phyloP scores from a whole-genome alignment of 2,888 invertebrate species.

The Petrolisthes cinctipes region DNA sequence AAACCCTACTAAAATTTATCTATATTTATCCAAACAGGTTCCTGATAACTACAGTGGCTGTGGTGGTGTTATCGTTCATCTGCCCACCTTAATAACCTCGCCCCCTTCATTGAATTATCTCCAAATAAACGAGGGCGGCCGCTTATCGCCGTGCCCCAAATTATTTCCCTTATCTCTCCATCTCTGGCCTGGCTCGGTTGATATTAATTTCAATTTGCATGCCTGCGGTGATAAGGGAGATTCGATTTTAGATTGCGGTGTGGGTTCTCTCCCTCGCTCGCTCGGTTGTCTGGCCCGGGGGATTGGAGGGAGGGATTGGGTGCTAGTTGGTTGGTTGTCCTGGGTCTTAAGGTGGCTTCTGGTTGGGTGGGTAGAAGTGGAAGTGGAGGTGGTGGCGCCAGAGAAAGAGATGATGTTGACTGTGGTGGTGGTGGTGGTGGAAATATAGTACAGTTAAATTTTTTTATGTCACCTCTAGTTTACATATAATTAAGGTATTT shows the following conservation, averaged over 20 bases:
- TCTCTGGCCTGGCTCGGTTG: not conserved
- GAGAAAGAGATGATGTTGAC: no score
- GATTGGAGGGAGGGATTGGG: no score
- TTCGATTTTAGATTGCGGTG: not conserved
- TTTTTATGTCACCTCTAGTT: no score
- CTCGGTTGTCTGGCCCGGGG: no score
- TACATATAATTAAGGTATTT: no score
- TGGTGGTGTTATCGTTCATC: constrained; percentile 23
- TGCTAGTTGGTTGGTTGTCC: no score
- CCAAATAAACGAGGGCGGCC: constrained; percentile 16
- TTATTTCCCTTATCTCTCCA: not conserved
- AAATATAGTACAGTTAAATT: no score
- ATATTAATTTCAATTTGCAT: constrained; percentile 1
- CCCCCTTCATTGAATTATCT: constrained; percentile 29
- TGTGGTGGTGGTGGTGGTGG: no score
- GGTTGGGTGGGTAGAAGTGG: no score
- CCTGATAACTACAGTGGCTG: constrained; percentile 5
- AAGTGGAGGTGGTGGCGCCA: no score
- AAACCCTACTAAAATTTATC: not conserved
- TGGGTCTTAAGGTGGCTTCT: no score
- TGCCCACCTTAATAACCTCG: not conserved
- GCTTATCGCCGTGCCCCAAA: not conserved
- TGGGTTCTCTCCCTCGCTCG: no score
- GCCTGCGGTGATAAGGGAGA: not conserved
- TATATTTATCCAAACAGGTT: constrained; percentile 25